Conservation (phyloP, 2,113 vertebrate genomes). For the Litocranius walleri region DNA sequence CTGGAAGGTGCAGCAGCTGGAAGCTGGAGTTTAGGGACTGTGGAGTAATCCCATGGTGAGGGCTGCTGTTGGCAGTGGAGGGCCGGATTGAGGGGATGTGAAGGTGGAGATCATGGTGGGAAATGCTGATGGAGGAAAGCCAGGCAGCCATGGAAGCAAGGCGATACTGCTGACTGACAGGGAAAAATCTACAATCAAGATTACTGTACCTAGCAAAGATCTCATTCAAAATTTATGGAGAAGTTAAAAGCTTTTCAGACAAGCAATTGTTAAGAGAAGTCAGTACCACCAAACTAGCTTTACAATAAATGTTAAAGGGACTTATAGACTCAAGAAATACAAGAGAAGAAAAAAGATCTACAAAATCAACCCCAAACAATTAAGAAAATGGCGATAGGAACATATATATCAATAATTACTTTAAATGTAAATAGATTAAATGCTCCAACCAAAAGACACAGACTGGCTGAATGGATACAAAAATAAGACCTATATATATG, state of each 20-base stretch:
- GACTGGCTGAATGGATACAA: neutral
- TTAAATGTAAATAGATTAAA: neutral
- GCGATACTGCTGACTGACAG: neutral
- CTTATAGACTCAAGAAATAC: neutral
- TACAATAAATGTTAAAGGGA: neutral
- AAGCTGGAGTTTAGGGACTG: neutral
- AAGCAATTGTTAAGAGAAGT: neutral
- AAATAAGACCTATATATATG: neutral
- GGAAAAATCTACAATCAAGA: neutral
- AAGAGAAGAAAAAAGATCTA: neutral
- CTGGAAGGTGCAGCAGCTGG: neutral
- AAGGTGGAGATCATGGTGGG: neutral
- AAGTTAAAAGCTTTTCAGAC: neutral
- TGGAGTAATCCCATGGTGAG: neutral
- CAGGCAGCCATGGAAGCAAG: neutral
- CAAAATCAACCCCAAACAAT: neutral
- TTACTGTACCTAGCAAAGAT: neutral
- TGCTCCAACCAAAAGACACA: neutral
- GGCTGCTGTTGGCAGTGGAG: neutral
- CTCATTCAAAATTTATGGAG: neutral
- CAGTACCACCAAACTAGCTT: neutral
- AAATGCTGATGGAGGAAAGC: neutral
- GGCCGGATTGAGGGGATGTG: neutral
- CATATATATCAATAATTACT: neutral
- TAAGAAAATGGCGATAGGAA: neutral